A percentile compares a stretch with the other conserved stretches of the same genome.
phyloP scores from a whole-genome alignment of 1,140 invertebrate species.

The Idris sp. region DNA sequence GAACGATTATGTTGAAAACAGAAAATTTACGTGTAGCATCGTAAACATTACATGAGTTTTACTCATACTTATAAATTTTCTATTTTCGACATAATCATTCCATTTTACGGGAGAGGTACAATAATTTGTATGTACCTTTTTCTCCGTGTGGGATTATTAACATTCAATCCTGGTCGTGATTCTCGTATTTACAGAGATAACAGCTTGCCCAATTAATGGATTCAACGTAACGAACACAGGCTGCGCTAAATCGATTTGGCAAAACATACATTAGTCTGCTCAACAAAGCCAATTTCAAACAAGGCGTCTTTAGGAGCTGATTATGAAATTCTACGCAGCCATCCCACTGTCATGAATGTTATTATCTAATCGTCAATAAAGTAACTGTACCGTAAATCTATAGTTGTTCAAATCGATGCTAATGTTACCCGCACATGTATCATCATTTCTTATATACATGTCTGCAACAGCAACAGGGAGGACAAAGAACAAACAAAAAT shows the following conservation, averaged over 20 bases:
- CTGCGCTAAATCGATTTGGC: conserved; percentile 28
- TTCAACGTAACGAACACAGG: conserved; percentile 22
- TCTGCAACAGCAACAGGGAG: no score
- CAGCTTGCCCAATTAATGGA: conserved; percentile 20
- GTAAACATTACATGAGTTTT: no score
- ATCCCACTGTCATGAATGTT: conserved; percentile 54
- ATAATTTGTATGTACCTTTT: no score
- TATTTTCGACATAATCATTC: no score
- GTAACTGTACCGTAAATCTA: conserved; percentile 57
- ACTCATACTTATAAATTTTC: no score
- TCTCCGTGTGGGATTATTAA: no score
- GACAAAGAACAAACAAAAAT: no score
- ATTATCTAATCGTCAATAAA: conserved; percentile 59
- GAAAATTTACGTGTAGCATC: no score
- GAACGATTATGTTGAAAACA: no score
- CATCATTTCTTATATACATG: conserved; percentile 32
- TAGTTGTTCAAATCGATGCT: conserved; percentile 35
- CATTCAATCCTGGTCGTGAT: conserved; percentile 10
- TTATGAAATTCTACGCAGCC: conserved; percentile 50
- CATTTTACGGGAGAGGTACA: no score
- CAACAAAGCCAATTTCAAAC: conserved; percentile 33
- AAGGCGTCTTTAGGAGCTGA: conserved; percentile 18
- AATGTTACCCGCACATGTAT: conserved; percentile 38
- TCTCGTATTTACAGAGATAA: no score
- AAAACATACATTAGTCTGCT: conserved; percentile 37